phyloP scores from a whole-genome alignment of 2,888 invertebrate species.

The Phlogophora meticulosa region DNA sequence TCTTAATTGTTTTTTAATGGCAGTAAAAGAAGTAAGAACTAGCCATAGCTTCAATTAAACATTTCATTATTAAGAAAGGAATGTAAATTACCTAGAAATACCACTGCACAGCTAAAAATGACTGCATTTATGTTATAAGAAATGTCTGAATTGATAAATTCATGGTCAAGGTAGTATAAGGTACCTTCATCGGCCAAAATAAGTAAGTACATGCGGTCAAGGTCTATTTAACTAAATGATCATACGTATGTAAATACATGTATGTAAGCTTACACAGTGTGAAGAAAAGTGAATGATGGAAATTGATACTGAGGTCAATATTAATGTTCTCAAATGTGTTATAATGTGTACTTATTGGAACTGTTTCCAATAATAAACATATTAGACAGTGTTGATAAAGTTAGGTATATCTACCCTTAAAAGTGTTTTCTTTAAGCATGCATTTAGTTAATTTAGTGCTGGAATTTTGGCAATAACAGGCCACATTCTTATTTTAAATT shows the following conservation, averaged over 20 bases:
- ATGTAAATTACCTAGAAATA: neutral
- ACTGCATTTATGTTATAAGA: neutral
- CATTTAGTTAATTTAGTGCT: neutral
- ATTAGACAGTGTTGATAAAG: slow-evolving; percentile 27
- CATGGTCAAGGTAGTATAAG: slow-evolving; percentile 34
- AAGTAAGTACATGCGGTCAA: slow-evolving; percentile 22
- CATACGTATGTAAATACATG: neutral
- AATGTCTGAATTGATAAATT: slow-evolving; percentile 10
- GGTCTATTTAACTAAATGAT: slow-evolving; percentile 14
- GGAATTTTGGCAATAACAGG: neutral
- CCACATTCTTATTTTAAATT: neutral
- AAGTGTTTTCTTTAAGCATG: no score
- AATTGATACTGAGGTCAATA: slow-evolving; percentile 29
- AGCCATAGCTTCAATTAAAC: neutral
- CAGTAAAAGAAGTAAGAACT: neutral
- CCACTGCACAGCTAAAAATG: slow-evolving; percentile 6
- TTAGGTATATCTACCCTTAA: no score
- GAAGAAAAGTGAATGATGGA: slow-evolving; percentile 17
- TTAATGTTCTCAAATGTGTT: slow-evolving; percentile 2
- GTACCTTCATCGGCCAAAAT: slow-evolving; percentile 6
- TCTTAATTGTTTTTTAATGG: slow-evolving; percentile 1
- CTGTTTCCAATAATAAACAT: slow-evolving; percentile 43
- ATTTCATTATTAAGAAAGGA: neutral
- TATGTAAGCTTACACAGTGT: neutral
- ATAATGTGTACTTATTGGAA: neutral